Percentiles rank a stretch among this genome's conserved stretches.
phyloP scores from a whole-genome alignment of 2,888 invertebrate species.

The Oligia fasciuncula region DNA sequence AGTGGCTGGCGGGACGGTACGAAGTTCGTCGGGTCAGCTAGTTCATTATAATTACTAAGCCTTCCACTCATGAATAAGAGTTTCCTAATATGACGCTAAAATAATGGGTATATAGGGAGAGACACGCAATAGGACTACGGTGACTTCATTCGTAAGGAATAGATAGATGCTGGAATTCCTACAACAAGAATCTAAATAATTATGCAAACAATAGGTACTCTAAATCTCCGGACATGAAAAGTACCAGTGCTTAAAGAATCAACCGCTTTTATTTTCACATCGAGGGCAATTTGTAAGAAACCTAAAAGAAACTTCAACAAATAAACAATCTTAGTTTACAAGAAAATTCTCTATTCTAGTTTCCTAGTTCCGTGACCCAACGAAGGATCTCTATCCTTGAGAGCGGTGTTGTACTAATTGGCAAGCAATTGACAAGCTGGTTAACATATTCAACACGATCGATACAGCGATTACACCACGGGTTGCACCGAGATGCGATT shows the following conservation, averaged over 20 bases:
- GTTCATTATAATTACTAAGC: neutral
- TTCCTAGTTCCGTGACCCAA: neutral
- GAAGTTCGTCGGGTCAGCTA: no score
- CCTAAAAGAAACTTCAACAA: no score
- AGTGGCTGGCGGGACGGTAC: no score
- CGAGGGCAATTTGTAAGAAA: neutral
- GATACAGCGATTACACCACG: conserved; percentile 33
- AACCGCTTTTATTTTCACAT: neutral
- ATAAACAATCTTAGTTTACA: no score
- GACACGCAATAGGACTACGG: neutral
- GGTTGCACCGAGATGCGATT: conserved; percentile 4
- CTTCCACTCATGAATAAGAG: neutral
- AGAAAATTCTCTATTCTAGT: neutral
- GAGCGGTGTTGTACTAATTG: conserved; percentile 42
- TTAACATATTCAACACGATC: conserved; percentile 48
- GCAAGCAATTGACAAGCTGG: conserved; percentile 47
- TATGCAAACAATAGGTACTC: neutral
- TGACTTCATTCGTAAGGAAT: neutral
- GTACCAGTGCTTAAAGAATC: neutral
- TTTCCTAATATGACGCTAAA: neutral
- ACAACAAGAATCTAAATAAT: neutral
- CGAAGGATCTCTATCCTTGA: conserved; percentile 38
- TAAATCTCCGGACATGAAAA: neutral
- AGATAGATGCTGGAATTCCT: neutral
- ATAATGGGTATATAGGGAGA: neutral